Base-by-base conservation (phyloP, 1,140 invertebrate genomes). In the Anastrepha ludens region DNA sequence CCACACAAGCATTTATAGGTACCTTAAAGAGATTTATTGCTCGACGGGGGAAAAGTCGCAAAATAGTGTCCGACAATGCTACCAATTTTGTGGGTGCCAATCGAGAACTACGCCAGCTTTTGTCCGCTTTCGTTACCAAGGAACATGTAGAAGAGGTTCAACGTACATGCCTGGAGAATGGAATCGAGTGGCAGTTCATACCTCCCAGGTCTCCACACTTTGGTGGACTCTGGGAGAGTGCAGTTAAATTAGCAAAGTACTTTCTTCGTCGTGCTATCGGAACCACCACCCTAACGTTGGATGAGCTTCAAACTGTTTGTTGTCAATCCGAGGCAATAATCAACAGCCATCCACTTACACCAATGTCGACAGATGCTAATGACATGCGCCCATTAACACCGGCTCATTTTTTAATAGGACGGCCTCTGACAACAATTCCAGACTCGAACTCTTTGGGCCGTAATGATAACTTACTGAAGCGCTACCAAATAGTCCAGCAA, bases 81-180 rank as follows among this genome's bases (percentile, higher is more conserved):
- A 93, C 91, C 0, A 93, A 92, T 88, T 93, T 93, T 85, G 86
- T 90, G 2, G 90, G 91, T 8, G 90, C 91, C 3, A 85, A 86
- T 60, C 87, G 86, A 8, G 62, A 87, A 47, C 67, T 93, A 8
- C 65, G 86, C 29, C 67, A 86, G 60, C 64, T 88, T 17, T 44
- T 60, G 2, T 9, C 86, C 5, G 17, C 64, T 17, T 87, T 87
- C 20, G 47, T 67, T 4, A 58, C 9, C 7, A 39, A 88, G 41
- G 2, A 11, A 20, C 41, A 59, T 29, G 3, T 59, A 3, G 59
- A 59, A 8, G 11, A 8, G 15, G 47, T 88, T 6, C 15, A 39
- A 2, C 7, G 86, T 9, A 9, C n/a, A 78, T 85, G 88, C 20
- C 41, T 87, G 3, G 20, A 81, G 9, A 64, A 90, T 39, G 50